These are phyloP conservation scores for Brachionus paranguensis DNA, from an alignment of 1,140 invertebrate genomes.

Conservation along the genomic window DNA sequence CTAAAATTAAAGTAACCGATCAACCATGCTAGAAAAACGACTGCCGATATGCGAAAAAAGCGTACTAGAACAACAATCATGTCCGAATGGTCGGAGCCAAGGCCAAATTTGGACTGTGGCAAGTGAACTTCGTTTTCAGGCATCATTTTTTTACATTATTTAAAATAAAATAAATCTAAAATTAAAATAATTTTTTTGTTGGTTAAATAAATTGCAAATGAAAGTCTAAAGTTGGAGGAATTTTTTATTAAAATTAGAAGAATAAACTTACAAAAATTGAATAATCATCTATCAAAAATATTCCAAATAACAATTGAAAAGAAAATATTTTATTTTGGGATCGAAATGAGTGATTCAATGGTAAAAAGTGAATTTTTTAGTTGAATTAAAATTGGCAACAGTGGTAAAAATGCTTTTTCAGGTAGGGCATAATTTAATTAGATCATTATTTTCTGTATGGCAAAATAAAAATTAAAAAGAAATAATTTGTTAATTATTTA, in stretches of 20 bases:
- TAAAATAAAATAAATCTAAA: neutral
- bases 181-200: neutral
- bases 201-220: neutral
- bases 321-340: neutral
- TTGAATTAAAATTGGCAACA: neutral
- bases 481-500: neutral
- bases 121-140: neutral
- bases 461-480: neutral
- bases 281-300: neutral
- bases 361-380: neutral
- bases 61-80: slow-evolving; percentile 10
- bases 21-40: slow-evolving; percentile 17
- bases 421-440: neutral
- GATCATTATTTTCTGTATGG: neutral
- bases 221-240: neutral
- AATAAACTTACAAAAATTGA: neutral
- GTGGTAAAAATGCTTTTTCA: neutral
- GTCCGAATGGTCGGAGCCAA: slow-evolving; percentile 23
- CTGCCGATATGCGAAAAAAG: neutral
- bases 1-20: slow-evolving; percentile 44
- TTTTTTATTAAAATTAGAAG: neutral
- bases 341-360: neutral
- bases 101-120: slow-evolving; percentile 15
- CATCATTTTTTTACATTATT: neutral
- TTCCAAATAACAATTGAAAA: neutral